phyloP scores from a whole-genome alignment of 2,113 vertebrate genomes.

The Dicerorhinus sumatrensis region DNA sequence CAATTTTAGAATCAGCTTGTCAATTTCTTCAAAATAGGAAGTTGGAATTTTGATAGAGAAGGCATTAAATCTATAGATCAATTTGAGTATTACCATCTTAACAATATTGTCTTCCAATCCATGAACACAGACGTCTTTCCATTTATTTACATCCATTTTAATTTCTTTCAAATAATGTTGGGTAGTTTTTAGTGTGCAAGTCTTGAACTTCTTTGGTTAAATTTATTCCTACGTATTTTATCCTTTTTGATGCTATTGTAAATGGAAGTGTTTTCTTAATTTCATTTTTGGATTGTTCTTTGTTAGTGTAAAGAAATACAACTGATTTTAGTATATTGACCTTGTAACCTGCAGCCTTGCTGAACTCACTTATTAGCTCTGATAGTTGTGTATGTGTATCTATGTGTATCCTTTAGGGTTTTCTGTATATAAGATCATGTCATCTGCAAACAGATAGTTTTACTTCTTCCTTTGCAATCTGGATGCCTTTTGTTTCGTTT shows the following conservation, averaged over 20 bases:
- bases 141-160: not conserved
- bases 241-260: not conserved
- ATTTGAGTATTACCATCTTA: not conserved
- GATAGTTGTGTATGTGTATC: not conserved
- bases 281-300: not conserved
- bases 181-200: not conserved
- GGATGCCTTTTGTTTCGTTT: not conserved
- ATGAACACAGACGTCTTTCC: not conserved
- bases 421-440: not conserved
- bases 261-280: not conserved
- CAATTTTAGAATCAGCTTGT: not conserved
- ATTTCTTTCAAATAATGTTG: not conserved
- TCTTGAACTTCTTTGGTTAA: not conserved
- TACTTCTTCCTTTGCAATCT: not conserved
- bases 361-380: not conserved
- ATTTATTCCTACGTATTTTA: not conserved
- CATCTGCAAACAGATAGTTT: not conserved
- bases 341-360: not conserved
- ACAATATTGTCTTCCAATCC: not conserved
- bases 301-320: not conserved
- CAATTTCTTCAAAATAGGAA: not conserved
- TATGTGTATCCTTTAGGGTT: not conserved
- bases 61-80: not conserved
- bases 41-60: not conserved
- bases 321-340: not conserved